These are phyloP conservation scores for Platysternon megacephalum DNA, from an alignment of 2,113 vertebrate species.

Conservation along the genomic window DNA sequence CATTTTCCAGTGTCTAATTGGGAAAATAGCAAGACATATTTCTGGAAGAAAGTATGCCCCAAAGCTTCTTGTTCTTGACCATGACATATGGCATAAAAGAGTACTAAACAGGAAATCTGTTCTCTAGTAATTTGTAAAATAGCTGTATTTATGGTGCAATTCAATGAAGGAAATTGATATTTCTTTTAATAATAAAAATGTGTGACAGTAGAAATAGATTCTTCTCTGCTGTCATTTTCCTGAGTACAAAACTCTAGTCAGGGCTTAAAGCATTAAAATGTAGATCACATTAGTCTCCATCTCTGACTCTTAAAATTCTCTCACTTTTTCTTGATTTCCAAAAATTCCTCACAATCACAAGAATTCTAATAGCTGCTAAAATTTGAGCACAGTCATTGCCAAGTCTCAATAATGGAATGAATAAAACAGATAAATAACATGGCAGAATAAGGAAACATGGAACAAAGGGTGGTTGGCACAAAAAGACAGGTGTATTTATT, in stretches of 20 bases:
- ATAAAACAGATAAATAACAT: background rate
- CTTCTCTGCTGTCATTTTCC: background rate
- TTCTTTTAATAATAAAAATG: background rate
- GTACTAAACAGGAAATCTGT: background rate
- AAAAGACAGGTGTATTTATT: background rate
- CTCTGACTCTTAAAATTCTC: background rate
- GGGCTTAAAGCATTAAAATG: background rate
- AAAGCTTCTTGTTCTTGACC: background rate
- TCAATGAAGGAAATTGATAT: background rate
- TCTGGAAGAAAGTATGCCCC: background rate
- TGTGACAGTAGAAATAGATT: background rate
- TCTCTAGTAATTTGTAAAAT: background rate
- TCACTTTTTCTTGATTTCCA: background rate
- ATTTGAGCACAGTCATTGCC: background rate
- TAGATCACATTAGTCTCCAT: background rate
- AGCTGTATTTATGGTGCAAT: background rate
- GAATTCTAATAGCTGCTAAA: background rate
- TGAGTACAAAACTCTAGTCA: background rate
- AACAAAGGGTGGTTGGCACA: background rate
- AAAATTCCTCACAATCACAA: background rate
- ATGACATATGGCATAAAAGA: background rate
- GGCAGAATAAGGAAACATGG: background rate
- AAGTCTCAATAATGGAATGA: background rate
- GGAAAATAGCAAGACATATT: background rate
- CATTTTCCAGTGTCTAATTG: background rate